Evolutionary conservation across 2,113 vertebrate species (phyloP), one percentile per base, ranked within the genome.

Genomic region (Varanus salvator): DNA sequence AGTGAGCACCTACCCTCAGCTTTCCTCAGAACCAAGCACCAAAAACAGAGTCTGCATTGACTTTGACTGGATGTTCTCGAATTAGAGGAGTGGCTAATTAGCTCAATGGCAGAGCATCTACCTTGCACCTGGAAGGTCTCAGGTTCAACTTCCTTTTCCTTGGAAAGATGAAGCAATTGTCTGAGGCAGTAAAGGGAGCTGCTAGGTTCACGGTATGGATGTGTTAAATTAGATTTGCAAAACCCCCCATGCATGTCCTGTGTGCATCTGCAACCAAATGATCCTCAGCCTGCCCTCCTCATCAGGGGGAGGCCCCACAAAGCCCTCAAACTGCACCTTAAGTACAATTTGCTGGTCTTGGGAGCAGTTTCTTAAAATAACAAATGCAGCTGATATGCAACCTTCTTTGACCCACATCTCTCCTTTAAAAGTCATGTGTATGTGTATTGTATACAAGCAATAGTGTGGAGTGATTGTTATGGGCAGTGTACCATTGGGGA

Each of bases 1-100:
- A 97, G 97, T 99, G 96, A 98, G 97, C 97, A 95, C 96, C 96
- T 97, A 97, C 98, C 97, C 97, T 96, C 91, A 95, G 90, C 92
- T 92, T 94, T 97, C 96, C 97, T 97, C 98, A 97, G 95, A 93
- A 90, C 93, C 96, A 96, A 96, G 96, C 96, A 94, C 93, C 97
- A 91, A 93, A 44, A 54, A 96, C 92, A 96, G 95, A 94, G 95
- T 97, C 96, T 94, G 93, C 94, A 96, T 90, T 95, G 90, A 78
- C 91, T 96, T 95, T 95, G 93, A 97, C 97, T 95, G 96, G 95
- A 95, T 96, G 90, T 96, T 96, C 89, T 96, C 93, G 96, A 95
- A 97, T 90, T 44, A 69, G 82, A n/a, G 38, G 44, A 80, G 76
- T 12, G 27, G 86, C 44, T 44, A 57, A 44, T 44, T 87, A 66